Base-by-base conservation (phyloP, 2,888 invertebrate species). In the Nysson spinosus region DNA sequence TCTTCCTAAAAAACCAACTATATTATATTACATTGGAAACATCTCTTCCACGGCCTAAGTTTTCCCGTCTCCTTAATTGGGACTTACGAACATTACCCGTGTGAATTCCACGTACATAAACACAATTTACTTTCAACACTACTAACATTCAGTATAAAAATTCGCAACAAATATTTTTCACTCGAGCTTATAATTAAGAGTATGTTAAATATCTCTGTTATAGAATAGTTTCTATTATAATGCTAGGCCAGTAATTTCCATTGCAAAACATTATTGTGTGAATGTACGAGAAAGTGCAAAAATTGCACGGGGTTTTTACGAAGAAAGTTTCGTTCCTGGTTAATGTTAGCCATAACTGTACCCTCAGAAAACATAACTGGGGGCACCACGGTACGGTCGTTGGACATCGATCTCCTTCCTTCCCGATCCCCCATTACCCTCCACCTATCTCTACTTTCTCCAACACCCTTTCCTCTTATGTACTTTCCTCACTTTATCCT, bases 311-410 rank as follows among this genome's bases (percentile, higher is more conserved):
- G 46, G 46, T 7, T 7, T 7, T 17, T 7, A 5, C 2, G n/a
- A 2, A 3, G 3, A 0, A 5, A 7, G 12, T 17, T 52, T 63
- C 55, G 60, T 34, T 62, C 52, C 74, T 70, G 70, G 35, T 58
- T 24, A 39, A 61, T 49, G 55, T 58, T 60, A 62, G 55, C 44
- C 54, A 55, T 60, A 64, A 73, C 54, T 57, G 68, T 68, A 72
- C 68, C 66, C 73, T 52, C 55, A 51, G 69, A 67, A 65, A 72
- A 69, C 49, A 47, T 62, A 55, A 51, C 66, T 60, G 81, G 43
- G 76, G 82, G 82, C 83, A 81, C 73, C 82, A 83, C 81, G 70
- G 74, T 73, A 77, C 81, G 65, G 78, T 57, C 67, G 67, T 66
- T 69, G 75, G 69, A 69, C 81, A 83, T 81, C 82, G 80, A 80